Evolutionary conservation across 2,888 invertebrate genomes (phyloP), one percentile per base, ranked within the genome.

Genomic region (Fragum sueziense): DNA sequence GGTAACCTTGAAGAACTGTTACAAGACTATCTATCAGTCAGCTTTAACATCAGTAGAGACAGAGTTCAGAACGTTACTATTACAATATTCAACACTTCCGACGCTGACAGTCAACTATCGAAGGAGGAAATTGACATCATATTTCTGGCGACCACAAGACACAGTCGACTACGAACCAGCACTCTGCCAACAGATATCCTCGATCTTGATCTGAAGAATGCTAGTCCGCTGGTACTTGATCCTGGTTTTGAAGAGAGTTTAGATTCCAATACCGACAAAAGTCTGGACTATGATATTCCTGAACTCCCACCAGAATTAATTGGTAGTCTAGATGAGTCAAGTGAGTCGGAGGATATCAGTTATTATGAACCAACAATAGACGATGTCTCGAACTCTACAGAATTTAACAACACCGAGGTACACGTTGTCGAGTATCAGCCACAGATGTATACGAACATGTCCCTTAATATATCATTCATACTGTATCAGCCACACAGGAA

Each of bases 41-140:
- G 76, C 31, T 74, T 88, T 6, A 88, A 88, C 37, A 88, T 89
- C 0, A 86, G 85, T 62, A 33, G 62, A 3, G 82, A 83, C 11
- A 68, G 88, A 27, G 86, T 89, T 17, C 79, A 82, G 57, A 87
- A 89, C 61, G 37, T 87, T 1, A 84, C 85, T 9, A 70, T 87
- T 7, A 62, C 72, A 25, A 17, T 84, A 22, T 51, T 79, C 11
- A 83, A 85, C 33, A 62, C 72, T 1, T 74, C 80, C 0, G 76
- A 67, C 9, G 17, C 72, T 2, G 51, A n/a, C 33, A 78, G 69
- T 41, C 17, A 51, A 29, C 61, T 74, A 27, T 69, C 57, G 9
- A 51, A 68, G 9, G 57, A 70, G 6, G 54, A 57, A 4, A 80
- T 84, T 52, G 80, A 80, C 51, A 74, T 84, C 20, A 29, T 69